phyloP scores from a whole-genome alignment of 2,888 invertebrate genomes.

The Ommatoiulus sabulosus region DNA sequence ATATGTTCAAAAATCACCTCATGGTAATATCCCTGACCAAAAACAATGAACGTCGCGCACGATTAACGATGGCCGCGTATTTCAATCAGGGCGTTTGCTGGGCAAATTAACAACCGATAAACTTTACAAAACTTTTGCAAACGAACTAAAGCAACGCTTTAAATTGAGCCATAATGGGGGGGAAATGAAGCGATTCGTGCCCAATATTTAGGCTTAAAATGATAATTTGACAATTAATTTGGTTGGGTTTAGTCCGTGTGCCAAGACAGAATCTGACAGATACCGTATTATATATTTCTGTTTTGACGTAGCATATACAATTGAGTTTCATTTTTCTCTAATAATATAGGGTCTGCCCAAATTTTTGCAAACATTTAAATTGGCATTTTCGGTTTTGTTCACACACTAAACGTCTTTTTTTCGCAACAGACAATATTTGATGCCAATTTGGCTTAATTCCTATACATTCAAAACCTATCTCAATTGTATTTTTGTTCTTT shows the following conservation, averaged over 20 bases:
- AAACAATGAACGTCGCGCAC: not conserved
- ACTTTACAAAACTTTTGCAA: not conserved
- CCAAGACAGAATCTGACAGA: not conserved
- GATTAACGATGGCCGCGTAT: not conserved
- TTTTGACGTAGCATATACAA: not conserved
- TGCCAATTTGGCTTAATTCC: not conserved
- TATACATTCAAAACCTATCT: not conserved
- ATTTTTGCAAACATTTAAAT: not conserved
- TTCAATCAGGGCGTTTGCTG: not conserved
- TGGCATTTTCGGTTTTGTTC: not conserved
- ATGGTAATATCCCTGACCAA: not conserved
- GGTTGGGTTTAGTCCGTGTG: not conserved
- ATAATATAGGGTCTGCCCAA: not conserved
- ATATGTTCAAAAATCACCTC: slow-evolving; percentile 33
- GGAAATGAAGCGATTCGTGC: not conserved
- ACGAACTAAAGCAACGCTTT: not conserved
- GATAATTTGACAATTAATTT: not conserved
- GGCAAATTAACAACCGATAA: not conserved
- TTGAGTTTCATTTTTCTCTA: not conserved
- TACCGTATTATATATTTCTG: not conserved
- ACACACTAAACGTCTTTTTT: not conserved
- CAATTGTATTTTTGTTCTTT: not conserved
- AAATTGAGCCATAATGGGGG: not conserved
- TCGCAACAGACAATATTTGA: not conserved
- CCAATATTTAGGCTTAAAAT: not conserved